Evolutionary conservation across 2,113 vertebrate species (phyloP).

Genomic region (Cynocephalus volans): DNA sequence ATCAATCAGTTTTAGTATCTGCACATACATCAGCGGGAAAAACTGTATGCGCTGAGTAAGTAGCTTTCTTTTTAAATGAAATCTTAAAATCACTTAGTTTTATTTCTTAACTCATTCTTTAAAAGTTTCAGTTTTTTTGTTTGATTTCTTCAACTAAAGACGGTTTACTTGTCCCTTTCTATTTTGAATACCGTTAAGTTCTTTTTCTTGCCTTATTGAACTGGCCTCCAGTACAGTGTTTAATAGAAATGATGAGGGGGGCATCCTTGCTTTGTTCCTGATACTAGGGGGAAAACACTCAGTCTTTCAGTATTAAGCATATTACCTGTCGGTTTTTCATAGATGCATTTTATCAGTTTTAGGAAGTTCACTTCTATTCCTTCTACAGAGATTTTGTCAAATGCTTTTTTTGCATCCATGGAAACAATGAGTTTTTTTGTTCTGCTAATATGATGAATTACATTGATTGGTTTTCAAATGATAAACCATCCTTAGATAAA

Average conservation of each 20-base stretch:
- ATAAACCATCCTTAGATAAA: not conserved
- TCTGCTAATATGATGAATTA: not conserved
- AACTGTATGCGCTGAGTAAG: slow-evolving; percentile 99
- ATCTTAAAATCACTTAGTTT: slow-evolving; percentile 9
- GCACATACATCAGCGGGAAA: slow-evolving; percentile 99
- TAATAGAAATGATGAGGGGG: not conserved
- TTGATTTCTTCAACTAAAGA: slow-evolving; percentile 43
- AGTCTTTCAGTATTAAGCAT: not conserved
- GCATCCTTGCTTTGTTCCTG: not conserved
- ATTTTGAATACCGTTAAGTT: slow-evolving; percentile 8
- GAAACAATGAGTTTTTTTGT: not conserved
- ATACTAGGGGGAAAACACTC: not conserved
- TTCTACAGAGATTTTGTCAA: not conserved
- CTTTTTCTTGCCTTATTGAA: not conserved
- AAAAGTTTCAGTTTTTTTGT: slow-evolving; percentile 20
- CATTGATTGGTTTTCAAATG: not conserved
- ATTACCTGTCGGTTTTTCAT: not conserved
- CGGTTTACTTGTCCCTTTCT: not conserved
- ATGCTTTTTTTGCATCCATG: not conserved
- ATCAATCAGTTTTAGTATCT: slow-evolving; percentile 98
- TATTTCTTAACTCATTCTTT: not conserved
- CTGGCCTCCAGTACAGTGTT: not conserved
- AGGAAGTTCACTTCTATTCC: not conserved
- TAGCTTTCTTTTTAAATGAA: slow-evolving; percentile 78
- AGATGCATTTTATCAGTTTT: not conserved